Conservation (phyloP, 1,140 invertebrate species). For the Sesamia nonagrioides region DNA sequence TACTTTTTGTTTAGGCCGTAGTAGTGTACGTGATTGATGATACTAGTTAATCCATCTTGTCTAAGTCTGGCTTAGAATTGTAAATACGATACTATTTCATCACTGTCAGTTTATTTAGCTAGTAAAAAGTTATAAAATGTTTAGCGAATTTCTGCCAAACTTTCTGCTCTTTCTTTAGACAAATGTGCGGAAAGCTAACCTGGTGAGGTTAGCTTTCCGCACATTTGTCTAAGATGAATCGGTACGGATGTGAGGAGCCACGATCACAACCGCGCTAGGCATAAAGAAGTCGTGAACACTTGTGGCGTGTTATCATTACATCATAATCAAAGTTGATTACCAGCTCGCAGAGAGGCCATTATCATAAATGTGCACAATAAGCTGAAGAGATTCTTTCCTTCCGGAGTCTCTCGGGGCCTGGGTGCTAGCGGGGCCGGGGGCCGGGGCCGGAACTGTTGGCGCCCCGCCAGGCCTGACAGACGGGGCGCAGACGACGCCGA, state of each 20-base stretch:
- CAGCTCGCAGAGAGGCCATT: constrained; percentile 19
- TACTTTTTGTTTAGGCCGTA: constrained; percentile 3
- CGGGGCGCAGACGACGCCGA: constrained; percentile 38
- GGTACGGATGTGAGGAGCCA: no score
- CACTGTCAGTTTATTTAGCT: neutral
- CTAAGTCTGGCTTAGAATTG: neutral
- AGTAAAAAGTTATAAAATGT: neutral
- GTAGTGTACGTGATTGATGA: constrained; percentile 15
- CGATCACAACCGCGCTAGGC: neutral
- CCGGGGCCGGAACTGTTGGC: neutral
- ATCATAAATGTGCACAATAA: constrained; percentile 43
- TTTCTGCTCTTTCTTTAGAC: neutral
- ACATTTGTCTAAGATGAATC: no score
- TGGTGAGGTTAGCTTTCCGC: no score
- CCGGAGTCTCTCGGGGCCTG: neutral
- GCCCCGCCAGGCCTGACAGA: constrained; percentile 26
- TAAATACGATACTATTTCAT: neutral
- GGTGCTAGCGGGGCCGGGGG: neutral
- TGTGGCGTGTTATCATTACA: neutral
- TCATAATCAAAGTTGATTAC: constrained; percentile 6
- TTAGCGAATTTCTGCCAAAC: neutral
- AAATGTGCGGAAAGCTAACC: neutral
- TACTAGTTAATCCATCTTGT: constrained; percentile 26
- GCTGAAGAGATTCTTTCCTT: constrained; percentile 38
- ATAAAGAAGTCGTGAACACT: neutral